These are phyloP conservation scores for Uloborus diversus DNA, from an alignment of 1,140 invertebrate species.

Conservation along the genomic window DNA sequence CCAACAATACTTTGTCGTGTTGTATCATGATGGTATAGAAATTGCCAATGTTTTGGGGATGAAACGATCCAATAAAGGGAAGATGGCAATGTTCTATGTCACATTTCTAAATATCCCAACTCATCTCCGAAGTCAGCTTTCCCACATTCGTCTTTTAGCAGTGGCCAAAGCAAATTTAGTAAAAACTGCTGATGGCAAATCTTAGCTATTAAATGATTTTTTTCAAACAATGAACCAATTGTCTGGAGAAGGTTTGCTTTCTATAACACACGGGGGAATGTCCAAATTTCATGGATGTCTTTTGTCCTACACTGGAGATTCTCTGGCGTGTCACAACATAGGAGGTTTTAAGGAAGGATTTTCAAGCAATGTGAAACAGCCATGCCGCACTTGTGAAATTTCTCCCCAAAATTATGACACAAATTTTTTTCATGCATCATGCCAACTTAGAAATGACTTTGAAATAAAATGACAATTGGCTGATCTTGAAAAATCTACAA, in stretches of 20 bases:
- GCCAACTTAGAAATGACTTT: neutral
- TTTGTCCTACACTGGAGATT: too few relatives aligned
- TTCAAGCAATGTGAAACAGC: slow-evolving; percentile 22
- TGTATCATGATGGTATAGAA: slow-evolving; percentile 19
- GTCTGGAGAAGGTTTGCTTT: neutral
- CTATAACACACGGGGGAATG: neutral
- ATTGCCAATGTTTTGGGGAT: neutral
- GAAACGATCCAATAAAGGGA: too few relatives aligned
- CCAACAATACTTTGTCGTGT: neutral
- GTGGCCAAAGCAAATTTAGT: too few relatives aligned
- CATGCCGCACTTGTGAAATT: neutral
- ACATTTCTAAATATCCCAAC: neutral
- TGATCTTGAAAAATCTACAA: neutral
- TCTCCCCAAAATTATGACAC: too few relatives aligned
- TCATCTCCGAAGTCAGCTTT: neutral
- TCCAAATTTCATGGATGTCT: neutral
- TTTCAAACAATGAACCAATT: neutral
- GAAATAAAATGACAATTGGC: neutral
- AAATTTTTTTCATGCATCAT: too few relatives aligned
- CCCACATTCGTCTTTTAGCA: too few relatives aligned
- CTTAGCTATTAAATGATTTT: neutral
- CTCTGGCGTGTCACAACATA: slow-evolving; percentile 13
- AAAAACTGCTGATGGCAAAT: neutral
- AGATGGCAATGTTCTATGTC: too few relatives aligned
- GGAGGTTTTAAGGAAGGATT: slow-evolving; percentile 18